Percentiles rank a stretch among this genome's conserved stretches.
Conservation (phyloP, 2,113 vertebrate species). For the Micromys minutus region DNA sequence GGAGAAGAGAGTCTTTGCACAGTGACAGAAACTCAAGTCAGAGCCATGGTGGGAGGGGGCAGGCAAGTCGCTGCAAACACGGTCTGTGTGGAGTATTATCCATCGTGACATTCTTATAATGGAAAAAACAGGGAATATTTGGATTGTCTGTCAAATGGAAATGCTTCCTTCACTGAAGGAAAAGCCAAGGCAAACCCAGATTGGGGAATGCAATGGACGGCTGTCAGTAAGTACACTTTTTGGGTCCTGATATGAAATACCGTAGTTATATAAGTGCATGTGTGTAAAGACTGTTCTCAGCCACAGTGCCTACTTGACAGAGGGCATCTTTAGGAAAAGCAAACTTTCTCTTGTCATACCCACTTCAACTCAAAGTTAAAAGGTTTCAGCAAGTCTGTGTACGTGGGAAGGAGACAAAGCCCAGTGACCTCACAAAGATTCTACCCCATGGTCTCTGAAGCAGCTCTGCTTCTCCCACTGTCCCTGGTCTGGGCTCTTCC, state of each 20-base stretch:
- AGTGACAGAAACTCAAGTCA: neutral
- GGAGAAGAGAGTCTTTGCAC: neutral
- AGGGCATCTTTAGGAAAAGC: neutral
- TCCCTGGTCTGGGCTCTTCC: fast-evolving
- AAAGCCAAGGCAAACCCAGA: neutral
- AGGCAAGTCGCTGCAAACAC: neutral
- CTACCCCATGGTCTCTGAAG: neutral
- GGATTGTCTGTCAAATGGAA: neutral
- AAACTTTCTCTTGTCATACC: neutral
- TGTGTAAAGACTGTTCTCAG: neutral
- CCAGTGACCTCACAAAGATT: fast-evolving
- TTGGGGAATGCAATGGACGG: fast-evolving
- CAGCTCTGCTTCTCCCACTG: neutral
- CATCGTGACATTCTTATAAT: too few species aligned
- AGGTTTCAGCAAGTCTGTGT: neutral
- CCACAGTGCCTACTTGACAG: neutral
- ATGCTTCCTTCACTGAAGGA: too few species aligned
- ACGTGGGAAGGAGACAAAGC: neutral
- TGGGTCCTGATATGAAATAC: neutral
- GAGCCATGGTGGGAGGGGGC: neutral
- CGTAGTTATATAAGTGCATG: fast-evolving
- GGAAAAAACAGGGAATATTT: neutral
- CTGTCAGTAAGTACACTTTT: neutral
- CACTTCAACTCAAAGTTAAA: too few species aligned
- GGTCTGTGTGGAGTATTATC: too few species aligned